Conservation (phyloP, 1,140 invertebrate species). For the Drosophila athabasca region DNA sequence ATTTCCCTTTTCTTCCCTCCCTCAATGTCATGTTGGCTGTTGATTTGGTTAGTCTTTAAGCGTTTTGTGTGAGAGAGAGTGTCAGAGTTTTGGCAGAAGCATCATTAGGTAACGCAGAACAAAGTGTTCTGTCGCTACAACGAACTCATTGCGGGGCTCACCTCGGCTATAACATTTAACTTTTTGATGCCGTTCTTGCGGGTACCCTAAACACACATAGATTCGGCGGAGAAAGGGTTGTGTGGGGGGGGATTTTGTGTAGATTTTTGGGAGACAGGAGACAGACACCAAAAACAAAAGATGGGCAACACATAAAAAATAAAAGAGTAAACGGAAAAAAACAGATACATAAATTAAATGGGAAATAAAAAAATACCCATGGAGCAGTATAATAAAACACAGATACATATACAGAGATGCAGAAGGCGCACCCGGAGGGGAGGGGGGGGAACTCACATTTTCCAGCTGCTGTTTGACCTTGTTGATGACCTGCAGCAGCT, state of each 20-base stretch:
- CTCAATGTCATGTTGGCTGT: no score
- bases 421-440: constrained; percentile 1
- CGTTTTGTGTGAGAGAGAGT: constrained; percentile 2
- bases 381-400: constrained; percentile 4
- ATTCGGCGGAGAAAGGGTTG: constrained; percentile 7
- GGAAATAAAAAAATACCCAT: constrained; percentile 20
- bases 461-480: constrained; percentile 94
- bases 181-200: constrained; percentile 77
- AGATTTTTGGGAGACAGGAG: constrained; percentile 15
- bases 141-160: constrained; percentile 56
- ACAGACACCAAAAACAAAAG: constrained; percentile 70
- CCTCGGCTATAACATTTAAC: constrained; percentile 78
- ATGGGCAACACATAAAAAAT: constrained; percentile 59
- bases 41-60: constrained; percentile 20
- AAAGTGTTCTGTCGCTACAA: constrained; percentile 17
- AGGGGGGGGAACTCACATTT: constrained; percentile 87
- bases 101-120: constrained; percentile 14
- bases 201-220: constrained; percentile 66
- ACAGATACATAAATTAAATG: constrained; percentile 40
- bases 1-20: no score
- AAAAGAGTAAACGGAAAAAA: constrained; percentile 42
- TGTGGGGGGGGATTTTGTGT: constrained; percentile 17
- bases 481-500: constrained; percentile 92
- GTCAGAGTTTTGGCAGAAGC: constrained; percentile 31
- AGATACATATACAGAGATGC: constrained; percentile 17